These are phyloP conservation scores for Oscheius myriophilus DNA, from an alignment of 2,888 invertebrate genomes.

Conservation along the genomic window DNA sequence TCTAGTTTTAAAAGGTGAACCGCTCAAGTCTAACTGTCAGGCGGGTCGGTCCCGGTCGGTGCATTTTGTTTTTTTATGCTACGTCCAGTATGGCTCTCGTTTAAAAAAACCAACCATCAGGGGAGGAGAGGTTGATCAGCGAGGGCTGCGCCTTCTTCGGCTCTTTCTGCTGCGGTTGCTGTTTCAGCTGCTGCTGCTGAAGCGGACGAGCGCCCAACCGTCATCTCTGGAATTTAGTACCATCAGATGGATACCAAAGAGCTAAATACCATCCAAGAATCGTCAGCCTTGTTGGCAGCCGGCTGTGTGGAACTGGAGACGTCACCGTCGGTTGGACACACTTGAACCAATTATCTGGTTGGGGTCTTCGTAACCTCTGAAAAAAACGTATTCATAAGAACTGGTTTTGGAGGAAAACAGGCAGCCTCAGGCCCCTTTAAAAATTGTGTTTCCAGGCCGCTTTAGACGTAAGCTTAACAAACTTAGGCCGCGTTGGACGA, in stretches of 20 bases:
- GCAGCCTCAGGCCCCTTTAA: no score
- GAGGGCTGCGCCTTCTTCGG: constrained; percentile 7
- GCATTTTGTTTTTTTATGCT: no score
- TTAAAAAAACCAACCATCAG: constrained; percentile 11
- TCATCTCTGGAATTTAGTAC: constrained; percentile 8
- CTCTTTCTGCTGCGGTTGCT: no score
- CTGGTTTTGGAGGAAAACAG: no score
- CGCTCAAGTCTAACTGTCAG: no score
- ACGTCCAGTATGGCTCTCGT: no score
- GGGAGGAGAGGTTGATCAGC: constrained; percentile 12
- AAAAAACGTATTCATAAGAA: no score
- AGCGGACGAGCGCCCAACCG: not conserved
- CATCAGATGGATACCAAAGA: not conserved
- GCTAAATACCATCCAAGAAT: constrained; percentile 7
- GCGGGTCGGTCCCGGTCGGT: no score
- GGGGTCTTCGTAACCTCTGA: constrained; percentile 65
- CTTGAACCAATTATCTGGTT: constrained; percentile 32
- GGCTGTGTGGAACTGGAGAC: not conserved
- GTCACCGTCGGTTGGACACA: constrained; percentile 1
- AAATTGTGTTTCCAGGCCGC: no score
- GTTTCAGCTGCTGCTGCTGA: not conserved
- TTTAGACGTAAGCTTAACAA: no score
- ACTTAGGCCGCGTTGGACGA: no score
- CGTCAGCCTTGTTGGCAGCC: constrained; percentile 2
- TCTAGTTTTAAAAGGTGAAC: no score